A percentile compares a stretch with the other conserved stretches of the same genome.
These are phyloP conservation scores for Catocala nupta DNA, from an alignment of 2,888 invertebrate genomes.

Conservation along the genomic window DNA sequence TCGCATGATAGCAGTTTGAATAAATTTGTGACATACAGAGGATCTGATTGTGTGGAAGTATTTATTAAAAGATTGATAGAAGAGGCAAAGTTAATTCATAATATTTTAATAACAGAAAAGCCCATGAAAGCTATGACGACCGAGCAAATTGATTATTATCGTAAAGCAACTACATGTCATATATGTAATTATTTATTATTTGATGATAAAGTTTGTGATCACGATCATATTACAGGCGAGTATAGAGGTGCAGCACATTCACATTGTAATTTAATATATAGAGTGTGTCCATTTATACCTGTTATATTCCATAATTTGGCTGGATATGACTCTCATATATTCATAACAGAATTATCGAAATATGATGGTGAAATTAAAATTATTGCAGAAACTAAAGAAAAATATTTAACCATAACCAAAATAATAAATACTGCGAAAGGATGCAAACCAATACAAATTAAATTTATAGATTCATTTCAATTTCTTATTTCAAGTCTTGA, in stretches of 20 bases:
- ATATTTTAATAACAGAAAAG: slow-evolving; percentile 11
- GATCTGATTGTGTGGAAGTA: neutral
- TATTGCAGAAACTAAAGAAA: too few species aligned
- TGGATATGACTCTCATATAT: too few species aligned
- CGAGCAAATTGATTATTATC: neutral
- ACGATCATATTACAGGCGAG: too few species aligned
- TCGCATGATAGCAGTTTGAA: neutral
- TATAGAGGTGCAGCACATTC: too few species aligned
- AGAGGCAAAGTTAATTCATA: neutral
- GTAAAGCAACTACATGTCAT: slow-evolving; percentile 17
- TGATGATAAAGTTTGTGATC: too few species aligned
- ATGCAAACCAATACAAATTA: slow-evolving; percentile 1
- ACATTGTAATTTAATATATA: too few species aligned
- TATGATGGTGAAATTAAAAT: too few species aligned
- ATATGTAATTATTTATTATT: slow-evolving; percentile 20
- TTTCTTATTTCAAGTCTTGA: slow-evolving; percentile 4
- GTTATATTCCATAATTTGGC: too few species aligned
- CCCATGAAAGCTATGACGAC: slow-evolving; percentile 8
- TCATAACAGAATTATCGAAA: too few species aligned
- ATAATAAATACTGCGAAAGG: neutral
- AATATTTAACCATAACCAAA: too few species aligned
- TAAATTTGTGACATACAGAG: slow-evolving; percentile 1
- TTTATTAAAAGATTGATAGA: neutral
- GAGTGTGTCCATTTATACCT: too few species aligned
- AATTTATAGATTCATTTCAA: slow-evolving; percentile 11